Base-by-base conservation (phyloP, 2,888 invertebrate species). In the Lacanobia wlatinum region DNA sequence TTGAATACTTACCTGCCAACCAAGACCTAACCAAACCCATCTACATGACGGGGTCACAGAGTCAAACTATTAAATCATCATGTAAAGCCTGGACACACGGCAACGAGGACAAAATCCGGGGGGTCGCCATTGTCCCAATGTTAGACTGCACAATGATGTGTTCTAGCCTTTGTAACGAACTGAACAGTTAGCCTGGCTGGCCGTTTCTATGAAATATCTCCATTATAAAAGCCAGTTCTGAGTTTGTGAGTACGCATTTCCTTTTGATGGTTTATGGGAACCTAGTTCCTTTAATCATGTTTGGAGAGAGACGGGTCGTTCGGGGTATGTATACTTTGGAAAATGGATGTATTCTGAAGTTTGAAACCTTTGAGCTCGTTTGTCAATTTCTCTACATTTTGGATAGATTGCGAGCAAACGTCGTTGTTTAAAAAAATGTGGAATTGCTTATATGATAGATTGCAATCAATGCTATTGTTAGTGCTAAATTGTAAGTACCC, bases 81-180 rank as follows among this genome's bases (percentile, higher is more conserved):
- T 66, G 40, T 78, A 48, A 60, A 66, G 43, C 28, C 56, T 65
- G 52, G 70, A 63, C 78, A 66, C 59, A 70, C 65, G 5, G 53
- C 48, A 82, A 61, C 43, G 60, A 3, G 83, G 60, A 58, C 73
- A 52, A 53, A 80, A 78, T 82, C 80, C 38, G 70, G 79, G 83
- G 55, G 80, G 79, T 69, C 73, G 61, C 79, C 73, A 78, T 80
- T 83, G 80, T 83, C 28, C 12, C 61, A 40, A 28, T 21, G 70
- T 64, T 66, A 21, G 80, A 83, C 80, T 65, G 50, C 66, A 83
- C 83, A 83, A 83, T 79, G 62, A 73, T 64, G 34, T 78, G 79
- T 68, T 65, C 64, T 50, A 64, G 64, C 64, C 61, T 80, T 68
- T 72, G 58, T 73, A 56, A 53, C 28, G 23, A 63, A 63, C 63